Percentiles rank a stretch among this genome's conserved stretches.
phyloP scores from a whole-genome alignment of 2,888 invertebrate species.

The Marasmarcha lunaedactyla region DNA sequence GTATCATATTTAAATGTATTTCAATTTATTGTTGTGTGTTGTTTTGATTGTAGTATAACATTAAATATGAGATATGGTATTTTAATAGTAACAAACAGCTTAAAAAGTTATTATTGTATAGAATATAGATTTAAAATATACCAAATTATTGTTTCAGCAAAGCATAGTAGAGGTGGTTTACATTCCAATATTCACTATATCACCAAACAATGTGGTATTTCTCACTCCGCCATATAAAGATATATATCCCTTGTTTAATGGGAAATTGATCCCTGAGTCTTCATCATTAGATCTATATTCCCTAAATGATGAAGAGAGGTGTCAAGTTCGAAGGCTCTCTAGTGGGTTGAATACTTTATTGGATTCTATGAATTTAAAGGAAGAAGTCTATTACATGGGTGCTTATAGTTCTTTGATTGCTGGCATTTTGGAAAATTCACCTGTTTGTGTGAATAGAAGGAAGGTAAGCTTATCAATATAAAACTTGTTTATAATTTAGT shows the following conservation, averaged over 20 bases:
- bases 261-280: slow-evolving; percentile 34
- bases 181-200: slow-evolving; percentile 71
- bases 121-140: too few relatives aligned
- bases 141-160: slow-evolving; percentile 59
- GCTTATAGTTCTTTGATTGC: slow-evolving; percentile 72
- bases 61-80: too few relatives aligned
- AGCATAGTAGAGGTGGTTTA: slow-evolving; percentile 71
- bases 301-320: slow-evolving; percentile 42
- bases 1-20: too few relatives aligned
- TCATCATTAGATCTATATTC: slow-evolving; percentile 41
- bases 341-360: slow-evolving; percentile 65
- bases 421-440: slow-evolving; percentile 69
- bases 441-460: slow-evolving; percentile 60
- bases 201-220: slow-evolving; percentile 70
- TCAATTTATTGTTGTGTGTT: not conserved
- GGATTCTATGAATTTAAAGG: slow-evolving; percentile 70
- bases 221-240: slow-evolving; percentile 72
- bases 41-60: too few relatives aligned
- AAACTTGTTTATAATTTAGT: slow-evolving; percentile 3
- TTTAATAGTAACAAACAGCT: too few relatives aligned
- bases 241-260: slow-evolving; percentile 66
- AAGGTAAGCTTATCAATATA: too few relatives aligned
- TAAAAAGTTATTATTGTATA: too few relatives aligned
- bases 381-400: slow-evolving; percentile 76
- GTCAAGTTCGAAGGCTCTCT: slow-evolving; percentile 51